phyloP scores from a whole-genome alignment of 2,888 invertebrate genomes.

The Acanthosepion lycidas region DNA sequence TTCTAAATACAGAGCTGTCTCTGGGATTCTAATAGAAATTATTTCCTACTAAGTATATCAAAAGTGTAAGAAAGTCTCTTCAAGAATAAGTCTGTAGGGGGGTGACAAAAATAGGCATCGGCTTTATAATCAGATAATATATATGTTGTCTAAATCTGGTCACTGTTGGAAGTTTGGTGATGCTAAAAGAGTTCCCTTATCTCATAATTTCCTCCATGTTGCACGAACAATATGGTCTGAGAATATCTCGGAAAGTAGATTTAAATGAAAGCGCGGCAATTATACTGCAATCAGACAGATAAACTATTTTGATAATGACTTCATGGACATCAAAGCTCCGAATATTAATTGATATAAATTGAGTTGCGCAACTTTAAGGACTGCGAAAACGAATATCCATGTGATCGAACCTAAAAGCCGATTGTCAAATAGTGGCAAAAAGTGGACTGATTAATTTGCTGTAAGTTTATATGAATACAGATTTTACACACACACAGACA shows the following conservation, averaged over 20 bases:
- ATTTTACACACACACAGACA: background rate
- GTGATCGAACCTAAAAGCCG: background rate
- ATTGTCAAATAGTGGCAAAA: background rate
- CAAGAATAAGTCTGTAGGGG: too few species aligned
- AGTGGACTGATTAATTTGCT: background rate
- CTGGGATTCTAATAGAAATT: too few species aligned
- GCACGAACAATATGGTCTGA: background rate
- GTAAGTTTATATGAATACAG: background rate
- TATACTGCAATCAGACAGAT: background rate
- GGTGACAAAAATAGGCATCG: too few species aligned
- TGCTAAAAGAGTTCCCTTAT: background rate
- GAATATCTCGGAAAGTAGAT: background rate
- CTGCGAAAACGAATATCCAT: background rate
- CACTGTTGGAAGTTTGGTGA: background rate
- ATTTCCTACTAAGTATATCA: too few species aligned
- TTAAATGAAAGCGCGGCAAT: background rate
- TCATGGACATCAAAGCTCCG: background rate
- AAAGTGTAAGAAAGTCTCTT: too few species aligned
- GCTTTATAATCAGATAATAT: too few species aligned
- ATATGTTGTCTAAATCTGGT: too few species aligned
- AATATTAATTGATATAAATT: constrained; percentile 9
- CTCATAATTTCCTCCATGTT: background rate
- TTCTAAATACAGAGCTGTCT: too few species aligned
- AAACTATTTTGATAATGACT: background rate
- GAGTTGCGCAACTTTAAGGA: background rate